phyloP scores from a whole-genome alignment of 1,140 invertebrate species.

The Drosophila paulistorum region DNA sequence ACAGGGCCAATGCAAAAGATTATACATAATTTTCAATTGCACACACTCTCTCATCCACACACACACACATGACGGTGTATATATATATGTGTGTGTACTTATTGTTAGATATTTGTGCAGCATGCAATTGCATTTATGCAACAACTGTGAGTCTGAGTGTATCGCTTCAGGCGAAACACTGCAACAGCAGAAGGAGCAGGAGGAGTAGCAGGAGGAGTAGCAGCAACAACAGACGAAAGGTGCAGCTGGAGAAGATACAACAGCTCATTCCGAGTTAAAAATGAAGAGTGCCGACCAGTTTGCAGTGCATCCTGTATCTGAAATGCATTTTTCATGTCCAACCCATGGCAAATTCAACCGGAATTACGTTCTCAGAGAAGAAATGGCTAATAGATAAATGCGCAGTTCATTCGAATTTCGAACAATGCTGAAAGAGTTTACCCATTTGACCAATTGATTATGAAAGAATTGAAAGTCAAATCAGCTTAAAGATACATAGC shows the following conservation, averaged over 20 bases:
- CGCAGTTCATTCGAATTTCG: not conserved
- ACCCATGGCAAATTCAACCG: slow-evolving; percentile 15
- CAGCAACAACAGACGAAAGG: not conserved
- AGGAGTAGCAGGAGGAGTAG: not conserved
- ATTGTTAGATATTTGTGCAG: slow-evolving; percentile 51
- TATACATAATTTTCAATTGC: slow-evolving; percentile 76
- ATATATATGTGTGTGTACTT: not conserved
- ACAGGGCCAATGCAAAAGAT: slow-evolving; percentile 64
- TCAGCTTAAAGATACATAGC: not conserved
- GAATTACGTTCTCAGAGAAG: slow-evolving; percentile 11
- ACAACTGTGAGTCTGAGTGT: slow-evolving; percentile 57
- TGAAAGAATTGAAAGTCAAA: not conserved
- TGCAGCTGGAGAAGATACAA: not conserved
- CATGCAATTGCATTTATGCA: slow-evolving; percentile 72
- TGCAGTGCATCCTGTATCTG: slow-evolving; percentile 36
- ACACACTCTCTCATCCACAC: not conserved
- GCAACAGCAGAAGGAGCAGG: slow-evolving; percentile 26
- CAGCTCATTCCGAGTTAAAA: slow-evolving; percentile 3
- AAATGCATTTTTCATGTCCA: slow-evolving; percentile 70
- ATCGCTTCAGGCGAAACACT: slow-evolving; percentile 48
- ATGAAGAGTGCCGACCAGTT: slow-evolving; percentile 42
- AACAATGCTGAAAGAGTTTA: not conserved
- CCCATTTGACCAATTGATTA: not conserved
- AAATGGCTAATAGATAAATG: slow-evolving; percentile 23
- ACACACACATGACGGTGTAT: not conserved